Evolutionary conservation across 2,113 vertebrate species (phyloP), one percentile per base, ranked within the genome.

Genomic region (Triplophysa siluroides): DNA sequence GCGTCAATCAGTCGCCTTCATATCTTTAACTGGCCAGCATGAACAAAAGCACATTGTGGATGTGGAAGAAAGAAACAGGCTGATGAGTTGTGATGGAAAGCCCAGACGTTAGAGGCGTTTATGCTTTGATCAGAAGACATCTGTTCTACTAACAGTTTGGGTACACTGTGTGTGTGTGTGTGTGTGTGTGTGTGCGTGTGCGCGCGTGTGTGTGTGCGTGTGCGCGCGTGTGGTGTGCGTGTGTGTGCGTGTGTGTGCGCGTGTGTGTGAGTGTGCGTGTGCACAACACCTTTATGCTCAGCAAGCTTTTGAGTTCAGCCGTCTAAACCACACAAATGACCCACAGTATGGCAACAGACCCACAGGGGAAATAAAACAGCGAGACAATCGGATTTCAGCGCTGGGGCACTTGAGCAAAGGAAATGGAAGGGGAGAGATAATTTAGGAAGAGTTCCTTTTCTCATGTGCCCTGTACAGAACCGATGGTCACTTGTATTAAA

Each of bases 311-410:
- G 85, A 72, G 63, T 85, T 90, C 88, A 86, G 88, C 82, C 81
- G 83, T 87, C 81, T 90, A 88, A 90, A 86, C 85, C 78, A 86
- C 90, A 91, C 89, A 92, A 89, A 91, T 90, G 88, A 91, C 84
- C 89, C 86, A 85, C 90, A 90, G 89, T 91, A 90, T 89, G 86
- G 87, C 87, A 23, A 87, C 86, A 85, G 86, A 87, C 33, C 88
- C 92, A 88, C 88, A 72, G 82, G 91, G 90, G 90, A 92, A 92
- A 92, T 91, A 91, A 90, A 84, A 88, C 88, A 89, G 87, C 85
- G 84, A 91, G 90, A 91, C 89, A 90, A 81, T 81, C 82, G 86
- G 88, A 87, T 88, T 92, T 89, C 86, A 90, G 88, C 90, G 90
- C 86, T 80, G 78, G 79, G 72, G 78, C 61, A 47, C 79, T 88